phyloP scores from a whole-genome alignment of 2,888 invertebrate species.

The Hypomecis punctinalis region DNA sequence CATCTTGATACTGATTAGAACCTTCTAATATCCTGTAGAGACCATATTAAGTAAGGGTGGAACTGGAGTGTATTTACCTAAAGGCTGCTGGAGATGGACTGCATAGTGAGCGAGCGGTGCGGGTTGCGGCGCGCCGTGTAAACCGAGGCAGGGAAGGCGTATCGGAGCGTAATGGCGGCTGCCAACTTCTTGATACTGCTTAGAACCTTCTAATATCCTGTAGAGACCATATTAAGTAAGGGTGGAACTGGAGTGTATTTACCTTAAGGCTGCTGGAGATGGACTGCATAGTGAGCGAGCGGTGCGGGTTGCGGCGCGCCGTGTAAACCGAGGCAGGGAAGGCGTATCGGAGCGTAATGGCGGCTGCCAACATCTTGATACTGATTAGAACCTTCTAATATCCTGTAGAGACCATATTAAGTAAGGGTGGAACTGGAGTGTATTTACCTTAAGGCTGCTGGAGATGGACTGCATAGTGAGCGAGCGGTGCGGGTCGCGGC shows the following conservation, averaged over 20 bases:
- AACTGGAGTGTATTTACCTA: conserved; percentile 87
- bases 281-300: conserved; percentile 99
- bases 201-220: too few species aligned
- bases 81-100: conserved; percentile 99
- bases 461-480: too few species aligned
- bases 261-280: conserved; percentile 99
- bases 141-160: conserved; percentile 97
- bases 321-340: conserved; percentile 96
- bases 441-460: too few species aligned
- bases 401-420: conserved; percentile 99
- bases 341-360: conserved; percentile 97
- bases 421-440: too few species aligned
- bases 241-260: conserved; percentile 29
- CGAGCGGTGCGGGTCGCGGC: too few species aligned
- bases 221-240: background rate
- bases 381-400: conserved; percentile 99
- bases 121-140: conserved; percentile 94
- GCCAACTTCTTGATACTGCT: conserved; percentile 99
- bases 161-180: conserved; percentile 97
- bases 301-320: conserved; percentile 92
- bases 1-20: too few species aligned
- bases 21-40: background rate
- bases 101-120: conserved; percentile 98
- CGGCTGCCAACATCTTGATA: conserved; percentile 99
- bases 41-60: background rate